Conservation (phyloP, 2,888 invertebrate species). For the Campoplex nolae region DNA sequence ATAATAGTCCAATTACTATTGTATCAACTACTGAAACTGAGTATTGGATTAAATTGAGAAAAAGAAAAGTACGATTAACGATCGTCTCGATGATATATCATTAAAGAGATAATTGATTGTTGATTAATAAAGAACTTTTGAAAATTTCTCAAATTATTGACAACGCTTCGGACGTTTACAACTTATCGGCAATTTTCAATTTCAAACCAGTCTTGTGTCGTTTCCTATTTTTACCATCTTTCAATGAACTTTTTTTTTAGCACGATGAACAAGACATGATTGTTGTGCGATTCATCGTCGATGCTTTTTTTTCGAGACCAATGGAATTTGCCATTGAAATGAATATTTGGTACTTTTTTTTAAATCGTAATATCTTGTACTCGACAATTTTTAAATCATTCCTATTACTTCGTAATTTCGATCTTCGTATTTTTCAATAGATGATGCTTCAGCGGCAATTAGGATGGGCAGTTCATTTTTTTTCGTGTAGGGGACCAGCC, state of each 20-base stretch:
- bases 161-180: slow-evolving; percentile 15
- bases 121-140: slow-evolving; percentile 22
- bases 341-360: slow-evolving; percentile 20
- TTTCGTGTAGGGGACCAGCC: slow-evolving; percentile 77
- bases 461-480: slow-evolving; percentile 75
- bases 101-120: slow-evolving; percentile 6
- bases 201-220: slow-evolving; percentile 2
- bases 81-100: slow-evolving; percentile 40
- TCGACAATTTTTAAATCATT: slow-evolving; percentile 44
- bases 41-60: slow-evolving; percentile 32
- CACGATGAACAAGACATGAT: slow-evolving; percentile 15
- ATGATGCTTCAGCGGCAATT: slow-evolving; percentile 69
- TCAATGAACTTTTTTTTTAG: background rate
- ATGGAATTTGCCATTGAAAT: slow-evolving; percentile 35
- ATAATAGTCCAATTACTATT: slow-evolving; percentile 30
- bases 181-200: slow-evolving; percentile 22
- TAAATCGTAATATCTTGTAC: slow-evolving; percentile 35
- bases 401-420: slow-evolving; percentile 36
- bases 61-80: slow-evolving; percentile 39
- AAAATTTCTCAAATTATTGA: background rate
- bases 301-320: slow-evolving; percentile 67
- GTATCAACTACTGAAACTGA: slow-evolving; percentile 32
- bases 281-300: slow-evolving; percentile 63
- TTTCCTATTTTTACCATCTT: slow-evolving; percentile 3
- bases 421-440: slow-evolving; percentile 50